Evolutionary conservation across 2,888 invertebrate species (phyloP).

Genomic region (Synanthedon andrenaeformis): DNA sequence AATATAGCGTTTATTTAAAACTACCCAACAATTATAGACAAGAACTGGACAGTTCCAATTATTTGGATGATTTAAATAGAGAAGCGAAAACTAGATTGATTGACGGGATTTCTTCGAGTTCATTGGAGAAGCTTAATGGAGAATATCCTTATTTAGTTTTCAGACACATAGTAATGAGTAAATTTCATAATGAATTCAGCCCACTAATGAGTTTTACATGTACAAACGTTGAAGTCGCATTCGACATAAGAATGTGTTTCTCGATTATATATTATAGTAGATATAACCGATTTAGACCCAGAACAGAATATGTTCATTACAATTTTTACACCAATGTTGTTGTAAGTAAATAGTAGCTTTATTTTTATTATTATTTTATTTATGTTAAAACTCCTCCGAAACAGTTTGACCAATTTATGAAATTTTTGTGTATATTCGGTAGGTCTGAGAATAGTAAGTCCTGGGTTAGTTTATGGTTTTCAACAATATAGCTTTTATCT

Average conservation of each 20-base stretch:
- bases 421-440: too few species aligned
- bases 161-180: conserved; percentile 23
- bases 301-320: conserved; percentile 25
- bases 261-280: conserved; percentile 29
- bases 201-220: conserved; percentile 30
- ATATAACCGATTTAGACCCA: conserved; percentile 12
- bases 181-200: conserved; percentile 28
- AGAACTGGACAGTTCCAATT: conserved; percentile 18
- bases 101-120: conserved; percentile 25
- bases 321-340: conserved; percentile 35
- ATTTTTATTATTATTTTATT: not conserved
- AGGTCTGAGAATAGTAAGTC: too few species aligned
- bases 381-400: too few species aligned
- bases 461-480: too few species aligned
- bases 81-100: conserved; percentile 22
- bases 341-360: conserved; percentile 20
- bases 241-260: conserved; percentile 38
- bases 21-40: conserved; percentile 30
- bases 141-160: conserved; percentile 25
- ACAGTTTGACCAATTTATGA: too few species aligned
- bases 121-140: conserved; percentile 32
- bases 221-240: conserved; percentile 22
- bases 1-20: conserved; percentile 32
- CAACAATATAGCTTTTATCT: too few species aligned
- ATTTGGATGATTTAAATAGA: conserved; percentile 11